These are phyloP conservation scores for Pachyseris speciosa DNA, from an alignment of 64 coral and sea anemone genomes.

Conservation along the genomic window DNA sequence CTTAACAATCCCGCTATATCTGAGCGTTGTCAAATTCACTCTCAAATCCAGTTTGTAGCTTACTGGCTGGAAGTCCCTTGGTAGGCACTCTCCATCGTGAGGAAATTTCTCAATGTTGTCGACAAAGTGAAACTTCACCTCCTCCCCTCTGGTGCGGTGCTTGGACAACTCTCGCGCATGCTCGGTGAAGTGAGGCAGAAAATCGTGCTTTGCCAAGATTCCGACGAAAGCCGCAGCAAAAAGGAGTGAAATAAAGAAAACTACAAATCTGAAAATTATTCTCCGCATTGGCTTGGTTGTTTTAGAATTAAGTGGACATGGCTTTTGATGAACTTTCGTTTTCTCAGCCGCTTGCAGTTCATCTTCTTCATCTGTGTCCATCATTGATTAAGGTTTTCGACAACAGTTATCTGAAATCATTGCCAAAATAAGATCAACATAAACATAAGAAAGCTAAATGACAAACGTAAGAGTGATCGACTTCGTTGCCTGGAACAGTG, in stretches of 20 bases:
- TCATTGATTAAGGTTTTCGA: neutral
- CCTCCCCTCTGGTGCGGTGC: constrained; percentile 15
- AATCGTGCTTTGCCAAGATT: neutral
- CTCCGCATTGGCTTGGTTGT: neutral
- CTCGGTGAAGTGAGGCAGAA: neutral
- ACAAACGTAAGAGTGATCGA: no score
- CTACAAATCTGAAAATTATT: neutral
- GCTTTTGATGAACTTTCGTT: neutral
- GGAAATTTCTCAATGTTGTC: constrained; percentile 35
- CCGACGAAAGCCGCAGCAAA: neutral
- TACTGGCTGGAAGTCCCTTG: constrained; percentile 35
- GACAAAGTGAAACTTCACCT: constrained; percentile 18
- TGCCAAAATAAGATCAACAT: neutral
- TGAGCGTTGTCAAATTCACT: constrained; percentile 61
- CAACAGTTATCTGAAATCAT: neutral
- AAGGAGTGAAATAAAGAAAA: neutral
- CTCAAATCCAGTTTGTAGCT: constrained; percentile 45
- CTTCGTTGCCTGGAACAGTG: no score
- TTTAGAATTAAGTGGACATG: neutral
- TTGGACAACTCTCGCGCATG: constrained; percentile 21
- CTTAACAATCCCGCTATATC: constrained; percentile 28
- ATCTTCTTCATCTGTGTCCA: neutral
- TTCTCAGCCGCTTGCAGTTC: neutral
- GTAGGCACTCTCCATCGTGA: constrained; percentile 6
- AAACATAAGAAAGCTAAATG: no score